Evolutionary conservation across 2,113 vertebrate species (phyloP).

Genomic region (Illadopsis cleaveri): DNA sequence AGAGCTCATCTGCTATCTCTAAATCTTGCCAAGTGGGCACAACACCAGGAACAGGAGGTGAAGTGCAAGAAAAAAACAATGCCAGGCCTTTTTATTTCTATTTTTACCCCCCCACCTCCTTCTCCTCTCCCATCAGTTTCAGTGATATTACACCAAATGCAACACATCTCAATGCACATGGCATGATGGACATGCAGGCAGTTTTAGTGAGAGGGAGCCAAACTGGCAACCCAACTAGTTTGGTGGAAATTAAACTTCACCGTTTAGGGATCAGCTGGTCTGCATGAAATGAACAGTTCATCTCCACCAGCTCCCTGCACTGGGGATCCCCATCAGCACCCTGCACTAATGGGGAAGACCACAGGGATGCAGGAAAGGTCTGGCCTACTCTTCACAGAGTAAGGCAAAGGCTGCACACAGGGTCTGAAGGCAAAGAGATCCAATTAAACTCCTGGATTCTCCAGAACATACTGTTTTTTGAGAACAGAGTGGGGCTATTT

Average conservation of each 20-base stretch:
- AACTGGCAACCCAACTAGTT: not conserved
- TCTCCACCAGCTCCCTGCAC: not conserved
- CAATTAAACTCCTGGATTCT: not conserved
- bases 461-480: not conserved
- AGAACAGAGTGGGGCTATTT: not conserved
- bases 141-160: not conserved
- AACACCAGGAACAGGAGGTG: conserved; percentile 49
- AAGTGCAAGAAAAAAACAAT: conserved; percentile 29
- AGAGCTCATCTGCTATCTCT: conserved; percentile 51
- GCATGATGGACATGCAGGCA: rapidly evolving
- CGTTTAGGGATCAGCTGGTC: not conserved
- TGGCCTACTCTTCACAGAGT: not conserved
- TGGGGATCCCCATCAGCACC: not conserved
- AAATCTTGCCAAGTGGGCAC: conserved; percentile 53
- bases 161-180: not conserved
- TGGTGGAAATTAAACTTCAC: not conserved
- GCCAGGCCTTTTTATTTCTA: not conserved
- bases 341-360: not conserved
- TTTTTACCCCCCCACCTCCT: not conserved
- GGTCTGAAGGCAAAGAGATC: not conserved
- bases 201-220: not conserved
- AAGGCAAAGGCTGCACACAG: not conserved
- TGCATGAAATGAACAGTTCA: rapidly evolving
- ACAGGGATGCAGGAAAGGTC: not conserved
- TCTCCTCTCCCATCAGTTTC: not conserved